Base-by-base conservation (phyloP, 2,113 vertebrate genomes). In the Caloenas nicobarica region DNA sequence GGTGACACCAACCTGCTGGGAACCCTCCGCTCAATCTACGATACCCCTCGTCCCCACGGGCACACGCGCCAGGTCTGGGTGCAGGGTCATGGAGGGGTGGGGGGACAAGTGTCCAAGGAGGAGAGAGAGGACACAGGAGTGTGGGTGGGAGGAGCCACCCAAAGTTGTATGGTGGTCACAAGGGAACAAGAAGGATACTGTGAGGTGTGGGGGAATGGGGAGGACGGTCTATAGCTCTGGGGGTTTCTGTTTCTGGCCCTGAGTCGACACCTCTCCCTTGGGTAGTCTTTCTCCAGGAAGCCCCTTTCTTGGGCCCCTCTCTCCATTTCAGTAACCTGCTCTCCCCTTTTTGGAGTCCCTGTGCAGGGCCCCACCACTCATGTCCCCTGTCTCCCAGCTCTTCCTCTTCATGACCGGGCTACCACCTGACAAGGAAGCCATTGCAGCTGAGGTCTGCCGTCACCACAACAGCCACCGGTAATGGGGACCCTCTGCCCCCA, bases 381-480 rank as follows among this genome's bases (percentile, higher is more conserved):
- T 53, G 71, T 77, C 7, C 21, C 36, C 13, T 71, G 14, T 88
- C 71, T 70, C 33, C 29, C 90, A 92, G 90, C 64, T 92, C 51
- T 88, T 92, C 84, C 53, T 92, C 78, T 92, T 77, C 71, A 88
- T 88, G 84, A 2, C 51, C 3, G 25, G 36, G 21, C 33, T 51
- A 44, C 57, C 28, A 25, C 44, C 36, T 34, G 57, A 88, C 36
- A 38, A 77, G 44, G 78, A 88, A 77, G 90, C 64, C 57, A 40
- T 88, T 2, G 16, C 21, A 34, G 84, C 71, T 77, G 78, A 88
- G 71, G 90, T 82, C 78, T 65, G 50, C 24, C 33, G 5, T 28
- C 78, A 88, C n/a, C 33, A 36, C 78, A 77, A 88, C 65, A 82
- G 71, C 71, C 90, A 92, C 71, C 16, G 44, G 84, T 92, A 88